Base-by-base conservation (phyloP, 1,140 invertebrate genomes). In the Phocides pigmalion region DNA sequence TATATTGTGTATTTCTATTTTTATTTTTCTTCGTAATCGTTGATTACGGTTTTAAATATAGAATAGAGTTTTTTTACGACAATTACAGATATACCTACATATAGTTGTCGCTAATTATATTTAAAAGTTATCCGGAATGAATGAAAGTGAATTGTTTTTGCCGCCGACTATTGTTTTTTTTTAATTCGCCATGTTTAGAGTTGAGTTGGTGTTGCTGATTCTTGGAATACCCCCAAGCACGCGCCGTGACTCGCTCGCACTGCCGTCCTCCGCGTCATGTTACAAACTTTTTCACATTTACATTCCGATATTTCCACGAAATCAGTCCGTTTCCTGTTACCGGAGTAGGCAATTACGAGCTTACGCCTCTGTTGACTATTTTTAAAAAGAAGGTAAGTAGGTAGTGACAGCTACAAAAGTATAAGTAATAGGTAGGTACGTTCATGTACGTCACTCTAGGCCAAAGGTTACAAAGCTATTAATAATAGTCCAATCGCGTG, bases 301-400 rank as follows among this genome's bases (percentile, higher is more conserved):
- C 80, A 81, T 81, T 81, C 70, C 70, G 70, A 82, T 85, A 80
- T 79, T 90, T 90, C 84, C 71, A 66, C 75, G 86, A 87, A 90
- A 51, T 59, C 62, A 59, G 62, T 47, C 71, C 67, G 72, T 58
- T 82, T 79, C 72, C 67, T 64, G 64, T 70, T 70, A 67, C 66
- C 32, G 68, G 68, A 72, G 56, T 64, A 62, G 16, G 58, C 19
- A 17, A 37, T 37, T 25, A 20, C 39, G 16, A 32, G 32, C 15
- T 9, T 28, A 12, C 12, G 15, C 41, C 41, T 42, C 14, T 42
- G 1, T 4, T 16, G 32, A 2, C n/a, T 50, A 50, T 16, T 25
- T 50, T 50, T 25, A 28, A 28, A 35, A 8, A n/a, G 11, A 35
- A 39, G 28, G 28, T 32, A 32, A n/a, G n/a, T 39, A 39, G 32